Conservation (phyloP, 2,797 vertebrate species). For the Gadopsis marmoratus region DNA sequence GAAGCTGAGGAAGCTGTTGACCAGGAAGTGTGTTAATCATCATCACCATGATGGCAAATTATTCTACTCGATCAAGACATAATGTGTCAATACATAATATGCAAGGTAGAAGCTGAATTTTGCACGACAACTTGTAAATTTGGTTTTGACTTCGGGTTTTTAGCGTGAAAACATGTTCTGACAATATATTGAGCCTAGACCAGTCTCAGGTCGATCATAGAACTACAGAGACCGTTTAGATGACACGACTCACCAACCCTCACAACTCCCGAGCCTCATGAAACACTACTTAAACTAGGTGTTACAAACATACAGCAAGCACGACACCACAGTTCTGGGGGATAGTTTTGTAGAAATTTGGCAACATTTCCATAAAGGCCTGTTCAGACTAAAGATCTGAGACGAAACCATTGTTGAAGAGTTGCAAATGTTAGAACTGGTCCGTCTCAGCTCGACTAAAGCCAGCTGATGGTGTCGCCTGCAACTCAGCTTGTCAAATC, state of each 20-base stretch:
- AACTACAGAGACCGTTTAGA: background rate
- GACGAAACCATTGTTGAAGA: too few species aligned
- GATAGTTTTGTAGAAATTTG: background rate
- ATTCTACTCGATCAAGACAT: background rate
- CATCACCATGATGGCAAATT: background rate
- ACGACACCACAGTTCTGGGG: background rate
- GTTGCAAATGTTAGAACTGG: too few species aligned
- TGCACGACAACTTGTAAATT: background rate
- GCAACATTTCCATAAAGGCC: slow-evolving; percentile 10
- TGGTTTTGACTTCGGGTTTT: too few species aligned
- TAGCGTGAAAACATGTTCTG: background rate
- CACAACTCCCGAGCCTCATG: background rate
- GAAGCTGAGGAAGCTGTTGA: background rate
- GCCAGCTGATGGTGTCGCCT: too few species aligned
- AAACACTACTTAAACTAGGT: too few species aligned
- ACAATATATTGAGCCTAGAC: background rate
- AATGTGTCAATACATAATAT: background rate
- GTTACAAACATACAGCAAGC: background rate
- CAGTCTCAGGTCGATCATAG: background rate
- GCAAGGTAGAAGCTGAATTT: background rate
- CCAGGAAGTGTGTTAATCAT: background rate
- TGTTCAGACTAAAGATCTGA: too few species aligned
- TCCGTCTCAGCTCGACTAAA: too few species aligned
- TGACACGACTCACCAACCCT: background rate
- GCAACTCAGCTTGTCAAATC: too few species aligned